Evolutionary conservation across 2,888 invertebrate genomes (phyloP), one percentile per base, ranked within the genome.

Genomic region (Plagiodera versicolora): DNA sequence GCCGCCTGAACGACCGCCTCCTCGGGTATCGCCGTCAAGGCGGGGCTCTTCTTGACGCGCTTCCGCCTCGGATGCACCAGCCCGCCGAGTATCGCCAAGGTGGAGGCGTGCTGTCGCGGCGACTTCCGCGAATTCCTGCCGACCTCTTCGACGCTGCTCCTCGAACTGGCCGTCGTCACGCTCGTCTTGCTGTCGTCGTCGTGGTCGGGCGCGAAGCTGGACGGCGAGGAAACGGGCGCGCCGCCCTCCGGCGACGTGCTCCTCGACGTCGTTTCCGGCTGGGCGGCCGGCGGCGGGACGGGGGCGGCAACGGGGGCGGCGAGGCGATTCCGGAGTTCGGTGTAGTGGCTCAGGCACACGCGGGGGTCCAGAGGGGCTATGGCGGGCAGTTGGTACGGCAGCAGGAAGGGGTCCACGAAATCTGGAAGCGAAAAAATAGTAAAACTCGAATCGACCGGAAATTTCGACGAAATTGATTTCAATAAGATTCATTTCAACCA

Each of bases 101-200:
- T 94, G 0, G 93, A 93, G 0, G 94, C 94, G 75, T 94, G 94
- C 76, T 94, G 94, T 18, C 94, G 82, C 0, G 94, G 94, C 0
- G 92, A 93, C 75, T 94, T 94, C 44, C 94, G 82, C 0, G 93
- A 90, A 63, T 87, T 88, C 1, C 30, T 14, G 2, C 5, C 14
- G 10, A 14, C 58, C 19, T 60, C 60, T 39, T 61, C 60, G 10
- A 35, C 17, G 49, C 63, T 66, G 10, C 69, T 64, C 6, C 63
- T 61, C 1, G 68, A 63, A 57, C 67, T 65, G n/a, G 67, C 49
- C 4, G 66, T 68, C 20, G 60, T 54, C 16, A 60, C 64, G 47
- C 76, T 76, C 20, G 72, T 70, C 65, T 76, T 77, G 60, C 76
- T 75, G 58, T 72, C 73, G 44, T 76, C 77, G 47, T 78, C 77